Percentiles rank a stretch among this genome's conserved stretches.
phyloP scores from a whole-genome alignment of 2,113 vertebrate species.

The Podocnemis expansa region DNA sequence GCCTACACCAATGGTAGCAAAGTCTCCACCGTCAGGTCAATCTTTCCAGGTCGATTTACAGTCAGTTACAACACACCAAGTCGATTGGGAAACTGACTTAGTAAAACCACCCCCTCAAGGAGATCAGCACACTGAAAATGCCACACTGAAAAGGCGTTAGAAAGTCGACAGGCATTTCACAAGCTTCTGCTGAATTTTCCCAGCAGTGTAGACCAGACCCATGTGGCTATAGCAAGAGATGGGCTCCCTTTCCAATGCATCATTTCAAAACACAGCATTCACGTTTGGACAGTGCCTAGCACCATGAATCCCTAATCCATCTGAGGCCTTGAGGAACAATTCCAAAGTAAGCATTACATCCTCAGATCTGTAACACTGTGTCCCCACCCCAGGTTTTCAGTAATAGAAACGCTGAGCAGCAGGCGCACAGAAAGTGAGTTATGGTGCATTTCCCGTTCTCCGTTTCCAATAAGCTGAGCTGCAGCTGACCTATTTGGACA shows the following conservation, averaged over 20 bases:
- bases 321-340: neutral
- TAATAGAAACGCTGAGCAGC: neutral
- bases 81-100: too few relatives aligned
- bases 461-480: neutral
- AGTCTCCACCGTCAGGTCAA: too few relatives aligned
- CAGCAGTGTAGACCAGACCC: too few relatives aligned
- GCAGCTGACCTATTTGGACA: neutral
- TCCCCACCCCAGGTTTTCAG: neutral
- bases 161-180: too few relatives aligned
- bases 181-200: too few relatives aligned
- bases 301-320: neutral
- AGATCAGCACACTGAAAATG: too few relatives aligned
- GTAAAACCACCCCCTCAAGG: too few relatives aligned
- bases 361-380: neutral
- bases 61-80: too few relatives aligned
- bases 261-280: neutral
- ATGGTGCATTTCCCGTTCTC: neutral
- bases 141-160: too few relatives aligned
- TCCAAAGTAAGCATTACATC: neutral
- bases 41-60: too few relatives aligned
- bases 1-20: too few relatives aligned
- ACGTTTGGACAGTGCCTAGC: neutral
- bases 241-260: neutral
- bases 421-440: neutral
- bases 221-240: neutral